A percentile compares a stretch with the other conserved stretches of the same genome.
These are phyloP conservation scores for Natator depressus DNA, from an alignment of 2,113 vertebrate genomes.

Conservation along the genomic window DNA sequence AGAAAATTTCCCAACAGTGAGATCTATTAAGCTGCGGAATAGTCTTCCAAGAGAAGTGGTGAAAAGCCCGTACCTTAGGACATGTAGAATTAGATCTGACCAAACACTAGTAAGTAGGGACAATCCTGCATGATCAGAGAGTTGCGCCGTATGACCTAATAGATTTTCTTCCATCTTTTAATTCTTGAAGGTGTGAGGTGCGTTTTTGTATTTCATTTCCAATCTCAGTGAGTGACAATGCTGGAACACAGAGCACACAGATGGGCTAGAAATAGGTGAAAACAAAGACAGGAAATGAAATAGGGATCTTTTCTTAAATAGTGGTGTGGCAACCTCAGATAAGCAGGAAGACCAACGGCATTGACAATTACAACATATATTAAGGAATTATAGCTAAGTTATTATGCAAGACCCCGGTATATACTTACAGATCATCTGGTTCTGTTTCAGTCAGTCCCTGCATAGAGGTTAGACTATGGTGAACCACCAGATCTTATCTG, in stretches of 20 bases:
- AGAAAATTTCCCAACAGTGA: not conserved
- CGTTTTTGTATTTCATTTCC: not conserved
- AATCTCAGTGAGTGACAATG: not conserved
- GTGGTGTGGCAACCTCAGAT: not conserved
- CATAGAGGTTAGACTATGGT: not conserved
- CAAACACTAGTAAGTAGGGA: not conserved
- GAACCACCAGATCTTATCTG: conserved; percentile 49
- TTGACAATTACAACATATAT: not conserved
- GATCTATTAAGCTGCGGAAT: not conserved
- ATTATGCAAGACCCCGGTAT: not conserved
- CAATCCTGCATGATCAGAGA: not conserved
- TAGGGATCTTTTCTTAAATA: not conserved
- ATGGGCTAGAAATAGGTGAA: not conserved
- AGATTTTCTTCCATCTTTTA: not conserved
- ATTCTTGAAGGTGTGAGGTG: not conserved
- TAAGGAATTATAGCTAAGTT: not conserved
- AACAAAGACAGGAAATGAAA: not conserved
- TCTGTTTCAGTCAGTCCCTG: not conserved
- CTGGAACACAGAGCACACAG: not conserved
- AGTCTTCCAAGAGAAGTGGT: not conserved
- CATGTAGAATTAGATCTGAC: not conserved
- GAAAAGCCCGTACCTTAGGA: not conserved
- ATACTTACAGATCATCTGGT: not conserved
- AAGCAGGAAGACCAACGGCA: not conserved
- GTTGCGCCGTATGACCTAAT: accelerated